Evolutionary conservation across 2,797 vertebrate species (phyloP), one percentile per base, ranked within the genome.

Genomic region (Sebastes hopkinsi): DNA sequence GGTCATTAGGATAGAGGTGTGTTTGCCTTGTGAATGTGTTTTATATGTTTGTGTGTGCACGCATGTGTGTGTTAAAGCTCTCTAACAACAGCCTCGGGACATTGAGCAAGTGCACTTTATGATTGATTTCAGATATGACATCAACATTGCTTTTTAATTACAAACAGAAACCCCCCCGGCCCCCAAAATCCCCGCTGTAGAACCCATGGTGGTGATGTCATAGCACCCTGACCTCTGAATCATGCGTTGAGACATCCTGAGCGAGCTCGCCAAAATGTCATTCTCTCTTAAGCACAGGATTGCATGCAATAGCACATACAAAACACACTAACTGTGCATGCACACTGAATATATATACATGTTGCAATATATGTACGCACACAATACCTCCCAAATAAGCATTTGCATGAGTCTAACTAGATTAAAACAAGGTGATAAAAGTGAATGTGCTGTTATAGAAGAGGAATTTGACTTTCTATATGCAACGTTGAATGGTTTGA

Each of bases 191-290:
- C 86, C 87, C 83, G 69, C 60, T 2, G 38, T 46, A 75, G 70
- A 81, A 82, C 82, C 73, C 76, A 38, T 56, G 74, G 54, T 94
- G 91, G 50, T 94, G 91, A 94, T 91, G 88, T 95, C 92, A 95
- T 85, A 75, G 66, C 71, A 75, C 76, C 77, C 72, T 88, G 78
- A 90, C 83, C 83, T 85, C 85, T 89, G 84, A 93, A 70, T 89
- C 88, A 90, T 86, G 22, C 36, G 20, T 50, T 84, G 69, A 88
- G 73, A 83, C 78, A 77, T 87, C 64, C 52, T 61, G 72, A 80
- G 70, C 9, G 29, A 83, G 79, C 74, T 67, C 7, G 62, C 84
- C 80, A 80, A 85, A 76, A 76, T 86, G 65, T 72, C 46, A 77
- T 74, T 76, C 52, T 38, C 30, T 55, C 46, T 72, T 42, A 52